Percentiles rank a stretch among this genome's conserved stretches.
Evolutionary conservation across 2,888 invertebrate species (phyloP).

Genomic region (Galerucella nymphaeae): DNA sequence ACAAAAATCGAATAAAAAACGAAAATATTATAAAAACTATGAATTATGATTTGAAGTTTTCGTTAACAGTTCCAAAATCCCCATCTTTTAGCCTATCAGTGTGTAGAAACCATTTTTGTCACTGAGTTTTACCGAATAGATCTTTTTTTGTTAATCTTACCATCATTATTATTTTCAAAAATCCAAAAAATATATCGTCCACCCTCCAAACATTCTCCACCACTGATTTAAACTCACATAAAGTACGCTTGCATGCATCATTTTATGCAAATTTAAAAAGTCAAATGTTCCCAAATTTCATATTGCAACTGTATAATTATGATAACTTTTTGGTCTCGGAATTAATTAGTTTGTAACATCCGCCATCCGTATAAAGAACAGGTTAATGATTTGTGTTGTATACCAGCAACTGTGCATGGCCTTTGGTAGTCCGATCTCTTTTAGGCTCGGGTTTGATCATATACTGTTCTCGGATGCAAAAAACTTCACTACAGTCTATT

Average conservation of each 20-base stretch:
- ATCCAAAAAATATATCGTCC: background rate
- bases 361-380: background rate
- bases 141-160: too few species aligned
- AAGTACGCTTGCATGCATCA: background rate
- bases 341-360: constrained; percentile 8
- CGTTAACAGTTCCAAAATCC: too few species aligned
- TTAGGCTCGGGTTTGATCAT: background rate
- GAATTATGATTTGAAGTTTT: too few species aligned
- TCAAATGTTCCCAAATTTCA: background rate
- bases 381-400: constrained; percentile 1
- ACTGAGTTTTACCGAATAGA: too few species aligned
- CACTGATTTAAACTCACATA: background rate
- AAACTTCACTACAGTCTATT: too few species aligned
- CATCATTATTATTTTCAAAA: too few species aligned
- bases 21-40: too few species aligned
- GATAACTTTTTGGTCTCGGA: constrained; percentile 1
- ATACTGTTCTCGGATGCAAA: background rate
- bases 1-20: too few species aligned
- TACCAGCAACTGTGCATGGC: background rate
- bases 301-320: constrained; percentile 1
- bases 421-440: background rate
- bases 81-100: too few species aligned
- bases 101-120: too few species aligned
- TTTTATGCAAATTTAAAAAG: constrained; percentile 10
- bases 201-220: background rate